Evolutionary conservation across 2,797 vertebrate genomes (phyloP).

Genomic region (Threskiornis aethiopicus): DNA sequence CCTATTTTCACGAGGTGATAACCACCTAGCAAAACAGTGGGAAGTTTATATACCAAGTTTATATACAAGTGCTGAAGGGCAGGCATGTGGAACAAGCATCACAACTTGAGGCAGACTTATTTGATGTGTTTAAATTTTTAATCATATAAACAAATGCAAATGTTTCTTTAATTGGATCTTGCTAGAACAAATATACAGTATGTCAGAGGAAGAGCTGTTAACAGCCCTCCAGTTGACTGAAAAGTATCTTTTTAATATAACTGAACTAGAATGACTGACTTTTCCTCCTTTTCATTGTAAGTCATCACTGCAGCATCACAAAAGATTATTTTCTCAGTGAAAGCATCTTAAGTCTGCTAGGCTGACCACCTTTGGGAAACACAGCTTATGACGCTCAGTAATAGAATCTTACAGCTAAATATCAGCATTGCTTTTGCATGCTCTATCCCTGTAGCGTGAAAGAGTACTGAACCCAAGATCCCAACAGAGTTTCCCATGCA

Average conservation of each 20-base stretch:
- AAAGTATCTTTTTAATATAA: neutral
- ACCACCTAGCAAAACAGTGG: slow-evolving; percentile 79
- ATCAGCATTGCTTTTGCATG: neutral
- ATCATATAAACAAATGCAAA: neutral
- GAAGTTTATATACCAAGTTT: neutral
- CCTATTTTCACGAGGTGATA: slow-evolving; percentile 97
- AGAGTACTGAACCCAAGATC: neutral
- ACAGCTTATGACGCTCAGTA: neutral
- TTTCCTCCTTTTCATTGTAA: neutral
- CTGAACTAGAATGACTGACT: neutral
- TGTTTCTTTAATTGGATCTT: neutral
- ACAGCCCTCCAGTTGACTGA: neutral
- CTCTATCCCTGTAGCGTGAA: accelerated
- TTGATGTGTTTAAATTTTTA: neutral
- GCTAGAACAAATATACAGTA: neutral
- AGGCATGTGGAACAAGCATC: neutral
- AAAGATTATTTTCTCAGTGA: neutral
- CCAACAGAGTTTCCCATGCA: neutral
- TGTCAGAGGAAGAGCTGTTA: neutral
- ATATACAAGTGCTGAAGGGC: neutral
- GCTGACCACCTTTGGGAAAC: neutral
- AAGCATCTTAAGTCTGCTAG: neutral
- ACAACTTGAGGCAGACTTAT: neutral
- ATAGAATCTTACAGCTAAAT: neutral
- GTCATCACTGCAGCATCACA: neutral